Conservation (phyloP, 2,888 invertebrate genomes). For the Colostygia pectinataria region DNA sequence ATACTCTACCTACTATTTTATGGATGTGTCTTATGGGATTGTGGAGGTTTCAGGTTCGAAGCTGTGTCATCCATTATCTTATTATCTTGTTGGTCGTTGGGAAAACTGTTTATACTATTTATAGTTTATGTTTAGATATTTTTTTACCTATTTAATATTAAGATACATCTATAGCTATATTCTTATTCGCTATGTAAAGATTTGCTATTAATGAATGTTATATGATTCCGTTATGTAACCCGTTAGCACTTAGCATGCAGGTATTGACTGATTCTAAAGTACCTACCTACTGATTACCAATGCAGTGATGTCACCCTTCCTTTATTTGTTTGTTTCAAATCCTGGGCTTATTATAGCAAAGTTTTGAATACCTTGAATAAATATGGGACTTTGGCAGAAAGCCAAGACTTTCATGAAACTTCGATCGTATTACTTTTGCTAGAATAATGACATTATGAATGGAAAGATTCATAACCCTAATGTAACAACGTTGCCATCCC, state of each 20-base stretch:
- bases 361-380: conserved; percentile 28
- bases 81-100: conserved; percentile 11
- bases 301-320: conserved; percentile 37
- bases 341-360: conserved; percentile 23
- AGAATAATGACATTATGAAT: conserved; percentile 43
- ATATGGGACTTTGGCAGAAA: conserved; percentile 30
- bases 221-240: conserved; percentile 34
- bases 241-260: conserved; percentile 35
- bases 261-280: conserved; percentile 32
- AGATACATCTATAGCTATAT: neutral
- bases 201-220: conserved; percentile 23
- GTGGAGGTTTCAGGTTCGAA: conserved; percentile 16
- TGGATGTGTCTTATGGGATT: conserved; percentile 32
- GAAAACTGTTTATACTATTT: neutral
- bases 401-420: conserved; percentile 18
- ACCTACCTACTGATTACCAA: conserved; percentile 38
- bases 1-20: conserved; percentile 42
- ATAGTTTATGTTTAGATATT: neutral
- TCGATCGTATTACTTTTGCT: conserved; percentile 23
- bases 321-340: conserved; percentile 33
- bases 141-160: neutral
- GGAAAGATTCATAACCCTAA: conserved; percentile 54
- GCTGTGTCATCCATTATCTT: conserved; percentile 15
- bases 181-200: conserved; percentile 3
- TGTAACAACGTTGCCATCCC: conserved; percentile 44